Base-by-base conservation (phyloP, 2,797 vertebrate genomes). In the Notolabrus celidotus region DNA sequence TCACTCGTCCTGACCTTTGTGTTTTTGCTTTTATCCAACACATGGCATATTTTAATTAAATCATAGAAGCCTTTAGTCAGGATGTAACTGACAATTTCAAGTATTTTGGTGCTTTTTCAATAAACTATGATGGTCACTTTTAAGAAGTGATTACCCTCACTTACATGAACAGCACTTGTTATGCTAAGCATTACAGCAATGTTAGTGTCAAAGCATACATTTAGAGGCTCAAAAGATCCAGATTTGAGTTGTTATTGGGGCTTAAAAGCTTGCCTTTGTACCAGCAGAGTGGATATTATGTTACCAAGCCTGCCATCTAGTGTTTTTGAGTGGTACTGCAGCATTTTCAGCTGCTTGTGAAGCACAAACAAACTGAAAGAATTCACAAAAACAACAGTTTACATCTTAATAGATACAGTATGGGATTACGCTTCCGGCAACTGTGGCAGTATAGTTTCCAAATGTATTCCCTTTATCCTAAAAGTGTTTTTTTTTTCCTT, bases 261-360 rank as follows among this genome's bases (percentile, higher is more conserved):
- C 29, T 76, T 25, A 0, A 19, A 22, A 20, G 31, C 5, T 62
- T 22, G 15, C 15, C 7, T 43, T 10, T 65, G 11, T 10, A 36
- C 67, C 49, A 6, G 64, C 49, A 34, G 8, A 19, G 22, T 47
- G 0, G 3, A 4, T 19, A 79, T 83, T 67, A 47, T 17, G 62
- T 80, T 64, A 64, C 22, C 83, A 87, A 92, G 78, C 7, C 71
- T 91, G 86, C 78, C 92, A 92, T 90, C 92, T 92, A 87, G 89
- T 92, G 92, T 61, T 58, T 5, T 14, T 49, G 7, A 17, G 10
- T 0, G 11, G 14, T 41, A 82, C 56, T 79, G 75, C 79, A 77
- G 15, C 15, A 20, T 11, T 19, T 39, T 25, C 20, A n/a, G 29
- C 14, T 14, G 51, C 49, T 19, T 2, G 22, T 66, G 9, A 14